Conservation (phyloP, 2,113 vertebrate species). For the Oostethus manadensis region DNA sequence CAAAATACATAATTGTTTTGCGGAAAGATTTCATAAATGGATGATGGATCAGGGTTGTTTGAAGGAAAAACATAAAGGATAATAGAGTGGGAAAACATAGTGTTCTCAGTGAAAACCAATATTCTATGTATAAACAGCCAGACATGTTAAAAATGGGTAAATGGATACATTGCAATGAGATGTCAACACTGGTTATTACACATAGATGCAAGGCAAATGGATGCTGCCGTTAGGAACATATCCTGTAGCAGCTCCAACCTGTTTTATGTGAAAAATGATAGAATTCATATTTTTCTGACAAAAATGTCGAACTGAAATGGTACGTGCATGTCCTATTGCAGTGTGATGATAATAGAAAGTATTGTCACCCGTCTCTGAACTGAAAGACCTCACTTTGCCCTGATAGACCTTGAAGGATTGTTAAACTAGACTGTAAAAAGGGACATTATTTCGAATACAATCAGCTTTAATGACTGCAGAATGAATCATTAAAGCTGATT, state of each 20-base stretch:
- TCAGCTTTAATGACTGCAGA: constrained; percentile 19
- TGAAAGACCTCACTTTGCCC: constrained; percentile 26
- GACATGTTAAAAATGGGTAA: too few relatives aligned
- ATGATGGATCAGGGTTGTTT: constrained; percentile 36
- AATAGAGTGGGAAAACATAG: constrained; percentile 27
- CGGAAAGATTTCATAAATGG: constrained; percentile 45
- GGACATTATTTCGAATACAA: constrained; percentile 18
- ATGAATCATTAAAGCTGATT: constrained; percentile 27
- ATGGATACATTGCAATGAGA: too few relatives aligned
- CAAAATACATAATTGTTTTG: constrained; percentile 32
- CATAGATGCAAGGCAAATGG: too few relatives aligned
- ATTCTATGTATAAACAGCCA: background rate
- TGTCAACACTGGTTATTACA: background rate
- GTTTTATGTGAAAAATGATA: background rate
- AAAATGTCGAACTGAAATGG: background rate
- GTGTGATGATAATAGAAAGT: background rate
- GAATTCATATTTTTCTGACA: background rate
- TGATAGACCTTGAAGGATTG: constrained; percentile 7
- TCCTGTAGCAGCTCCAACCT: too few relatives aligned
- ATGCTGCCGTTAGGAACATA: too few relatives aligned
- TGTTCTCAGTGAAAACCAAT: constrained; percentile 31
- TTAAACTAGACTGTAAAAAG: constrained; percentile 38
- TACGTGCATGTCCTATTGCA: background rate
- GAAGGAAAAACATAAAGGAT: constrained; percentile 26
- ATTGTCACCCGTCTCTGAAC: background rate